These are phyloP conservation scores for Melitaea cinxia DNA, from an alignment of 1,140 invertebrate species.

Conservation along the genomic window DNA sequence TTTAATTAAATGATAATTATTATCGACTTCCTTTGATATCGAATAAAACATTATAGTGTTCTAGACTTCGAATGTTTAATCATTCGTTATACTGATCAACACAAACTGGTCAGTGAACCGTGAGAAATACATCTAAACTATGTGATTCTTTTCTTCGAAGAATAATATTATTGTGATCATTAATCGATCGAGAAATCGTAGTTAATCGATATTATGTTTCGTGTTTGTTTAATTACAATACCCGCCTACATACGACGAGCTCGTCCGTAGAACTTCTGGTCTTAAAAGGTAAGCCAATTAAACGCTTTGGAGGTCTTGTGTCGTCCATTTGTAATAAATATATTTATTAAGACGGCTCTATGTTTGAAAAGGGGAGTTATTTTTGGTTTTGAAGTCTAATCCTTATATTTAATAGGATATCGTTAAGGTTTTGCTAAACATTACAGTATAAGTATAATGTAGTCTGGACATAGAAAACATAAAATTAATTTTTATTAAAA, in stretches of 20 bases:
- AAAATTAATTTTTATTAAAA: no score
- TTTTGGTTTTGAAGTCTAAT: no score
- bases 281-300: slow-evolving; percentile 46
- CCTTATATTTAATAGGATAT: no score
- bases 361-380: not conserved
- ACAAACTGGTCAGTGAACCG: not conserved
- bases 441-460: no score
- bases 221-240: slow-evolving; percentile 69
- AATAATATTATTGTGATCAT: slow-evolving; percentile 36
- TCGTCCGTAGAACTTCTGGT: slow-evolving; percentile 48
- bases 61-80: not conserved
- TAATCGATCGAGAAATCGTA: slow-evolving; percentile 48
- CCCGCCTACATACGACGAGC: slow-evolving; percentile 44
- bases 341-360: not conserved
- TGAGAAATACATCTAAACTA: not conserved
- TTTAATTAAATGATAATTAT: not conserved
- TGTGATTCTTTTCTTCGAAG: not conserved
- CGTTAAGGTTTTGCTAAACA: no score
- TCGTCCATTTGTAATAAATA: not conserved
- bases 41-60: not conserved
- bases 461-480: no score
- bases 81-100: not conserved
- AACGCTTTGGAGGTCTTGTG: slow-evolving; percentile 18
- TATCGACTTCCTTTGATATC: not conserved
- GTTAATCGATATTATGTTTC: slow-evolving; percentile 62